Conservation (phyloP, 2,113 vertebrate species). For the Machaerirhynchus nigripectus region DNA sequence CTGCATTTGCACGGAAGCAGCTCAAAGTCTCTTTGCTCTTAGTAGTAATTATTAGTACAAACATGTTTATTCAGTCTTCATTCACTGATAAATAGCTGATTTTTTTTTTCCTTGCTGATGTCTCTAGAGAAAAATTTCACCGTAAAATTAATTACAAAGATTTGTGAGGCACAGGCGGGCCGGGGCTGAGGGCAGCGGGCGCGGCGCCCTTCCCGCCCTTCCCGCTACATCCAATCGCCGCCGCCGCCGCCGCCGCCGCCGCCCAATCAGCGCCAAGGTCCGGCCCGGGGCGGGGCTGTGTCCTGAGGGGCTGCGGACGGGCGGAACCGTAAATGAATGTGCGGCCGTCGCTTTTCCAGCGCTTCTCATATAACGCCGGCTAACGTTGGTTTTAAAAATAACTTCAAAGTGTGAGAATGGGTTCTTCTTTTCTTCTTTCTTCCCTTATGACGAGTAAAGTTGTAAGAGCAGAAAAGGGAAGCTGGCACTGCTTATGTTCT, state of each 20-base stretch:
- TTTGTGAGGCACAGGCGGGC: not conserved
- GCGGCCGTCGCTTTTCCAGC: not conserved
- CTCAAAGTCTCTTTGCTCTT: not conserved
- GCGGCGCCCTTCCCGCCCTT: not conserved
- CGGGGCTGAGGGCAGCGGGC: not conserved
- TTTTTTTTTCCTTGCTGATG: not conserved
- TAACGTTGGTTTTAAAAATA: not conserved
- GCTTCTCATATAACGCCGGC: too few species aligned
- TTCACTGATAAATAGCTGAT: not conserved
- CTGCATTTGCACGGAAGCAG: not conserved
- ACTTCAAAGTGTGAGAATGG: rapidly evolving
- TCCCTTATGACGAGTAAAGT: not conserved
- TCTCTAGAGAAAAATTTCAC: not conserved
- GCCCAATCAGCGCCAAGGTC: not conserved
- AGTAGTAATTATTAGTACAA: not conserved
- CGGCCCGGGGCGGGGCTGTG: not conserved
- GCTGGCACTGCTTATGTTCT: rapidly evolving
- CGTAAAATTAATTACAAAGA: not conserved
- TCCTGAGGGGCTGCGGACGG: not conserved
- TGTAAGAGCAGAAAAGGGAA: not conserved
- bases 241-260: too few species aligned
- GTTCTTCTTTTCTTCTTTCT: not conserved
- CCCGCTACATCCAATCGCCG: not conserved
- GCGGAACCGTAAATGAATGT: rapidly evolving
- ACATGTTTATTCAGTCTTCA: not conserved